These are phyloP conservation scores for Ceraclea dissimilis DNA, from an alignment of 2,888 invertebrate species.

Conservation along the genomic window DNA sequence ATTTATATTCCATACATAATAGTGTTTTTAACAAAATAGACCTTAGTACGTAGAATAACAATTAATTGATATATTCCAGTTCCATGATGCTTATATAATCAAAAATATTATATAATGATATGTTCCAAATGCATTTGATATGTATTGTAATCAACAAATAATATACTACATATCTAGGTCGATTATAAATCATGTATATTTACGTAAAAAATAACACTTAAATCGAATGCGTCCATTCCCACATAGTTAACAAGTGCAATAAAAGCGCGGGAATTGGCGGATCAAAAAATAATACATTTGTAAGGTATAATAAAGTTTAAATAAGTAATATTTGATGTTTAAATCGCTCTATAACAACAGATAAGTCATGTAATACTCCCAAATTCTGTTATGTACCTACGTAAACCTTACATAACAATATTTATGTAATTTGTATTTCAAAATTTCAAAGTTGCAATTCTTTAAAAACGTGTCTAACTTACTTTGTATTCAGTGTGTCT, in stretches of 20 bases:
- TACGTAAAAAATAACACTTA: no score
- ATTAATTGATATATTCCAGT: constrained; percentile 11
- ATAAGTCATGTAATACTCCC: background rate
- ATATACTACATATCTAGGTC: no score
- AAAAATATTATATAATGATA: constrained; percentile 11
- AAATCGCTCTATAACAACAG: background rate
- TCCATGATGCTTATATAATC: constrained; percentile 15
- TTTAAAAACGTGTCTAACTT: background rate
- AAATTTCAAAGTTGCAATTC: background rate
- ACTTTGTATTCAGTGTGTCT: background rate
- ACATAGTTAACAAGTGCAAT: background rate
- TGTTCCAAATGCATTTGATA: constrained; percentile 4
- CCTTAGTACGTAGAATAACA: no score
- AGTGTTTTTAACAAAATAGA: no score
- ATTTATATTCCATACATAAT: no score
- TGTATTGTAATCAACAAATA: no score
- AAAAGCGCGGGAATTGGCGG: background rate
- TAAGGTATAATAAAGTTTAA: background rate
- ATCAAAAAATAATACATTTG: background rate
- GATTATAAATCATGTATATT: no score
- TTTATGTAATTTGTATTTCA: constrained; percentile 3
- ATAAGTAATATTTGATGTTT: background rate
- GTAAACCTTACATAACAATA: constrained; percentile 3
- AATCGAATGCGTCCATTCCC: no score
- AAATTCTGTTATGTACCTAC: background rate